A percentile compares a stretch with the other conserved stretches of the same genome.
phyloP scores from a whole-genome alignment of 2,888 invertebrate genomes.

The Ophraella communa region DNA sequence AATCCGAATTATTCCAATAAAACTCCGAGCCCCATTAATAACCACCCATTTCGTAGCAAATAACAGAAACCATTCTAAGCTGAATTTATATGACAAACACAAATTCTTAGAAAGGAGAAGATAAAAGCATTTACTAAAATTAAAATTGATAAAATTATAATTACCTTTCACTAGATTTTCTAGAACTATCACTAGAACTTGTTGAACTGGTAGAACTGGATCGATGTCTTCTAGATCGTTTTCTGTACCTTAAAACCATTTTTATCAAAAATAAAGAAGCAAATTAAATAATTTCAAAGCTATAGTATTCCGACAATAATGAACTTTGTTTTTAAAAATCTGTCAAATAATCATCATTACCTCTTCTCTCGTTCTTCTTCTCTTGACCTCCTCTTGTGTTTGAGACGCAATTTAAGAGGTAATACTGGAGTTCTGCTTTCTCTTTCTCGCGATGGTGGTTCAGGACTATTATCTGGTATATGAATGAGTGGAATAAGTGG shows the following conservation, averaged over 20 bases:
- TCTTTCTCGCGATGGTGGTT: conserved; percentile 13
- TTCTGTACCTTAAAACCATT: conserved; percentile 16
- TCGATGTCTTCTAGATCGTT: conserved; percentile 18
- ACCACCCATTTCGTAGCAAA: too few relatives aligned
- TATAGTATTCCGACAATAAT: background rate
- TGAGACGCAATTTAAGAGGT: conserved; percentile 48
- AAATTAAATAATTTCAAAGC: background rate
- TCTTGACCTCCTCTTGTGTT: conserved; percentile 45
- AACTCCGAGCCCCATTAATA: too few relatives aligned
- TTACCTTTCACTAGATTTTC: conserved; percentile 36
- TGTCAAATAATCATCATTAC: too few relatives aligned
- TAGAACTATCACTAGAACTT: conserved; percentile 34
- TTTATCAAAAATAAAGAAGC: background rate
- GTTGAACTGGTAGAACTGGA: conserved; percentile 30
- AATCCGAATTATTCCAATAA: too few relatives aligned
- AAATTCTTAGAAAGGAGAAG: too few relatives aligned
- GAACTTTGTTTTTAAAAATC: too few relatives aligned
- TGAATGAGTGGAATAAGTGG: conserved; percentile 29
- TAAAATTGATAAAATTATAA: background rate
- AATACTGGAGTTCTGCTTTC: conserved; percentile 41
- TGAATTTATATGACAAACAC: too few relatives aligned
- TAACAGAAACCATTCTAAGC: too few relatives aligned
- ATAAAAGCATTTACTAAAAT: too few relatives aligned
- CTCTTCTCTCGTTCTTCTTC: conserved; percentile 37
- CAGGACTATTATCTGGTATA: conserved; percentile 26